phyloP scores from a whole-genome alignment of 1,140 invertebrate genomes.

The Penaeus chinensis region DNA sequence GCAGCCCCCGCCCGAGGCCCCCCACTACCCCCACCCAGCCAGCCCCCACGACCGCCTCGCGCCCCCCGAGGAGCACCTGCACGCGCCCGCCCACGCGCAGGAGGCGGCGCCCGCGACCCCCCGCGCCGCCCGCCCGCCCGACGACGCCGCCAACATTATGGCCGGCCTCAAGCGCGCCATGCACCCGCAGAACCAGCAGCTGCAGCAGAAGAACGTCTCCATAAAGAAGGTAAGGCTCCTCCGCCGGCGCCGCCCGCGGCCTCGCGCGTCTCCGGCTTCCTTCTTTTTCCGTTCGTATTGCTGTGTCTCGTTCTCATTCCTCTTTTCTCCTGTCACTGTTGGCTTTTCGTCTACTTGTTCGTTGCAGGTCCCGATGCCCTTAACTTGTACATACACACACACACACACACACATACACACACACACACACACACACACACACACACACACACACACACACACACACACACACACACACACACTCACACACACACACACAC shows the following conservation, averaged over 20 bases:
- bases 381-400: too few relatives aligned
- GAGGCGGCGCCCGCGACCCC: slow-evolving; percentile 30
- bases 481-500: too few relatives aligned
- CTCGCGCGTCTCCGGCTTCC: background rate
- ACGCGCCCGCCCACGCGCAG: too few relatives aligned
- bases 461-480: too few relatives aligned
- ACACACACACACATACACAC: too few relatives aligned
- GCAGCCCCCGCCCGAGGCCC: slow-evolving; percentile 11
- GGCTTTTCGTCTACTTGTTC: too few relatives aligned
- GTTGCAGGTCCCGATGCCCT: too few relatives aligned
- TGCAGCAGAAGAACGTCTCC: slow-evolving; percentile 68
- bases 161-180: slow-evolving; percentile 50
- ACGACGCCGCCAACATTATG: slow-evolving; percentile 39
- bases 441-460: too few relatives aligned
- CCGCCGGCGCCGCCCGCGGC: too few relatives aligned
- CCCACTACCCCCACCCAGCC: slow-evolving; percentile 60
- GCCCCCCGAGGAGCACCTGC: slow-evolving; percentile 7
- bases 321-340: too few relatives aligned
- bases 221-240: slow-evolving; percentile 67
- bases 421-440: too few relatives aligned
- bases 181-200: slow-evolving; percentile 61
- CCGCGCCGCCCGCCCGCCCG: slow-evolving; percentile 37
- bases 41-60: slow-evolving; percentile 15
- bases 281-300: background rate
- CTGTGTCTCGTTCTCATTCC: background rate